Evolutionary conservation across 2,113 vertebrate genomes (phyloP).

Genomic region (Alligator sinensis): DNA sequence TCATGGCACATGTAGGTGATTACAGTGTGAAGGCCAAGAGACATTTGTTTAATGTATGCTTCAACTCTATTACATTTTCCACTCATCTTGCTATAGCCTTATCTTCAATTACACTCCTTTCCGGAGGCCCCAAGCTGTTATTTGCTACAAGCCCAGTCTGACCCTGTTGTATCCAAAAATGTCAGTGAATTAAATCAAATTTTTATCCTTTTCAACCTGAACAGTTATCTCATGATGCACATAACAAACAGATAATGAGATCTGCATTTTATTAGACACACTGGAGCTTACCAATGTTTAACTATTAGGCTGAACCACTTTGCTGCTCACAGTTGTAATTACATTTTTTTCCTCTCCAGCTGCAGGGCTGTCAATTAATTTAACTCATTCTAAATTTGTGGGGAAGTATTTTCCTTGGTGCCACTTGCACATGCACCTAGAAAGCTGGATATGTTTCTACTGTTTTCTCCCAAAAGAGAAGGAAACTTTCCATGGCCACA

Average conservation of each 20-base stretch:
- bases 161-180: constrained; percentile 58
- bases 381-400: constrained; percentile 4
- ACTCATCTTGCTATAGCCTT: constrained; percentile 57
- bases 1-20: constrained; percentile 39
- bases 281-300: constrained; percentile 9
- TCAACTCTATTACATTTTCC: constrained; percentile 55
- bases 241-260: constrained; percentile 74
- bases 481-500: not conserved
- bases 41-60: constrained; percentile 61
- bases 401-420: not conserved
- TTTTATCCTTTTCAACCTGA: constrained; percentile 66
- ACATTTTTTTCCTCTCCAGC: constrained; percentile 12
- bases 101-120: constrained; percentile 64
- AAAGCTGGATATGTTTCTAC: not conserved
- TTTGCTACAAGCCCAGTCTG: constrained; percentile 35
- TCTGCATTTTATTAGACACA: constrained; percentile 72
- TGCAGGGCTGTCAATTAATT: constrained; percentile 25
- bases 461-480: not conserved
- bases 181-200: constrained; percentile 65
- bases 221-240: constrained; percentile 63
- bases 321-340: constrained; percentile 26
- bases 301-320: constrained; percentile 57
- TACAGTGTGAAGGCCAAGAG: constrained; percentile 25
- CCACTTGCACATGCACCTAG: not conserved
- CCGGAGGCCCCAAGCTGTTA: constrained; percentile 45